Evolutionary conservation across 2,113 vertebrate genomes (phyloP).

Genomic region (Himantopus leucocephalus): DNA sequence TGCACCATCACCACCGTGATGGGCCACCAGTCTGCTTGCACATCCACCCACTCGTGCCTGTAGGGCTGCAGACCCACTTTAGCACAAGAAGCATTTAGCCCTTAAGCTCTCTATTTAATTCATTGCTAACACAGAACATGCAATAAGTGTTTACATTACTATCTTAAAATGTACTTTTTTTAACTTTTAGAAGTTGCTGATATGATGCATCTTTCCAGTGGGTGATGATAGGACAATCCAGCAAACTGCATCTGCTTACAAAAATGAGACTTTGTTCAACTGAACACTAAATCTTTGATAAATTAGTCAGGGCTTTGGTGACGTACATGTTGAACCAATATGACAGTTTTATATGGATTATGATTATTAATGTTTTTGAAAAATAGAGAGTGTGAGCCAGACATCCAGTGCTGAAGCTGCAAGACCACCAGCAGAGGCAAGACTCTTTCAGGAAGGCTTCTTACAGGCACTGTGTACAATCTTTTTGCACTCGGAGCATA

Average conservation of each 20-base stretch:
- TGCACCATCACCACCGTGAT: neutral
- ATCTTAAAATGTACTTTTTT: neutral
- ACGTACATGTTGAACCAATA: constrained; percentile 74
- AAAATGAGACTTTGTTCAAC: constrained; percentile 62
- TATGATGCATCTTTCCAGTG: constrained; percentile 40
- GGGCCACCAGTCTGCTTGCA: neutral
- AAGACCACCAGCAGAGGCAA: constrained; percentile 73
- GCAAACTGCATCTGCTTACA: constrained; percentile 58
- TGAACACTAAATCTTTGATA: constrained; percentile 72
- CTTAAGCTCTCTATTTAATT: neutral
- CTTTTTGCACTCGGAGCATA: constrained; percentile 50
- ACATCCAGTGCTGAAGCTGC: constrained; percentile 25
- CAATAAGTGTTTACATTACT: constrained; percentile 43
- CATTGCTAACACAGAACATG: neutral
- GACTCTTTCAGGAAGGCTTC: constrained; percentile 35
- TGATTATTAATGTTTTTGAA: constrained; percentile 75
- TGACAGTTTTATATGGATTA: constrained; percentile 79
- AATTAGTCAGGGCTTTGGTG: constrained; percentile 72
- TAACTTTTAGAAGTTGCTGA: constrained; percentile 36
- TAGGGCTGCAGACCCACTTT: neutral
- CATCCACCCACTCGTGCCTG: neutral
- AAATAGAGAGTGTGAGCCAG: constrained; percentile 65
- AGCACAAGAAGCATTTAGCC: neutral
- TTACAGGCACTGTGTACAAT: constrained; percentile 50
- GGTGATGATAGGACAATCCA: constrained; percentile 54